Percentiles rank a stretch among this genome's conserved stretches.
phyloP scores from a whole-genome alignment of 2,888 invertebrate genomes.

The Autographa pulchrina region DNA sequence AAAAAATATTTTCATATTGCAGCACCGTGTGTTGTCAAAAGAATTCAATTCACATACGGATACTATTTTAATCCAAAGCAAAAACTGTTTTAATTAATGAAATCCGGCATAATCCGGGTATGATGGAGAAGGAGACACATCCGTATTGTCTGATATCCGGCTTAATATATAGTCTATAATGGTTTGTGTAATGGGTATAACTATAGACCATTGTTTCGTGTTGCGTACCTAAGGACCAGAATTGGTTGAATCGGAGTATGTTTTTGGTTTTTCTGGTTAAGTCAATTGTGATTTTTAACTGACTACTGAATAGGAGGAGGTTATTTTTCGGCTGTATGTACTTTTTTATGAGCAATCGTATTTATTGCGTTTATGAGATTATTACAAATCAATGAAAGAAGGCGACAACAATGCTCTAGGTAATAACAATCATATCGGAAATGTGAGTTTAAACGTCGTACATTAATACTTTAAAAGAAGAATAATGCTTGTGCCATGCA shows the following conservation, averaged over 20 bases:
- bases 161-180: neutral
- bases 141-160: neutral
- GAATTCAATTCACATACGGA: neutral
- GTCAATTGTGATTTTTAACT: neutral
- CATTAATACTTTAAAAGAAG: neutral
- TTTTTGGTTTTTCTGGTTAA: neutral
- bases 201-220: neutral
- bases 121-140: neutral
- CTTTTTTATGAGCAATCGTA: too few species aligned
- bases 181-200: neutral
- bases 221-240: neutral
- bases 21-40: neutral
- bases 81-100: slow-evolving; percentile 4
- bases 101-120: neutral
- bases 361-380: too few species aligned
- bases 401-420: too few species aligned
- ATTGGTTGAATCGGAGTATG: neutral
- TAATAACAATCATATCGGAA: too few species aligned
- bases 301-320: too few species aligned
- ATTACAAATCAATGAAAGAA: too few species aligned
- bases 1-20: neutral
- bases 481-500: neutral
- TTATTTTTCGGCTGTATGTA: too few species aligned
- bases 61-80: neutral
- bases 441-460: too few species aligned